Evolutionary conservation across 2,797 vertebrate species (phyloP).

Genomic region (Neopelma chrysocephalum): DNA sequence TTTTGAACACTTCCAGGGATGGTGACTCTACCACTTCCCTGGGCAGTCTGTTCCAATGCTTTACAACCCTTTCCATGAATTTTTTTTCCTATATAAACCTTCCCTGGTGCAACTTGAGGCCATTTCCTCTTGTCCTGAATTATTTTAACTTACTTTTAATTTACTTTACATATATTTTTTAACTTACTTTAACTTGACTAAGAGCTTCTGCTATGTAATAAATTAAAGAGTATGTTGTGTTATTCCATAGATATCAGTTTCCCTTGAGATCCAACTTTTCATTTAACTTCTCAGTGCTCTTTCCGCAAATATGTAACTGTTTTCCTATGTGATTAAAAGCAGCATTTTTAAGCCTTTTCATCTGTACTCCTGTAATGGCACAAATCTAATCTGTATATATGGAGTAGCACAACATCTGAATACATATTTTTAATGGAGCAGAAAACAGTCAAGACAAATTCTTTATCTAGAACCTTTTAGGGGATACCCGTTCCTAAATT

Average conservation of each 20-base stretch:
- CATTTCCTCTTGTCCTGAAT: neutral
- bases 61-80: neutral
- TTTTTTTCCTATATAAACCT: too few species aligned
- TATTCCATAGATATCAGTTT: slow-evolving; percentile 24
- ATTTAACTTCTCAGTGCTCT: slow-evolving; percentile 35
- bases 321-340: slow-evolving; percentile 54
- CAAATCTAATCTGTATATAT: neutral
- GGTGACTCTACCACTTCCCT: neutral
- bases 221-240: neutral
- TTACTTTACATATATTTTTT: neutral
- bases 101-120: too few species aligned
- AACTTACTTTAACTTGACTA: neutral
- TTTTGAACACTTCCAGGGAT: neutral
- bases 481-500: neutral
- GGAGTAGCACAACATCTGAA: neutral
- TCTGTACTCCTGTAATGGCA: slow-evolving; percentile 10
- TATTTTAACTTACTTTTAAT: neutral
- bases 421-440: neutral
- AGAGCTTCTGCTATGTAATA: neutral
- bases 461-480: neutral
- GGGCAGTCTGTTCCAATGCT: neutral
- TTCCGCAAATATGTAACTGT: slow-evolving; percentile 45
- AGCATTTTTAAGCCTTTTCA: slow-evolving; percentile 42
- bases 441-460: neutral
- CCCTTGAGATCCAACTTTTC: slow-evolving; percentile 15